These are phyloP conservation scores for Boloria euphrosyne DNA, from an alignment of 2,888 invertebrate genomes.

Conservation along the genomic window DNA sequence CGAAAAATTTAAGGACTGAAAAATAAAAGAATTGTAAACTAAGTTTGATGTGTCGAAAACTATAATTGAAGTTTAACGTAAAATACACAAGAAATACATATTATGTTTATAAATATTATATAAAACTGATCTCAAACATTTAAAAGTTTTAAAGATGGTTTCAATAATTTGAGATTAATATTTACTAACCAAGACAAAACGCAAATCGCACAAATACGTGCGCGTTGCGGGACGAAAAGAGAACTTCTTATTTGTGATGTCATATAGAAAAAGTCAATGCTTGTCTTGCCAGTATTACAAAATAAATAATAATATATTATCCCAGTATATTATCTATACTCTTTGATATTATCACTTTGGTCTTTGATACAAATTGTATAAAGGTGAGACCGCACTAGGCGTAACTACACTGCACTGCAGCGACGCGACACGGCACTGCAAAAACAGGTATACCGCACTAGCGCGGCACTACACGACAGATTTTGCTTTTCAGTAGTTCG, in stretches of 20 bases:
- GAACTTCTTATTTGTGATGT: constrained; percentile 45
- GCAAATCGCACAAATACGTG: constrained; percentile 64
- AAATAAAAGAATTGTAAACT: constrained; percentile 49
- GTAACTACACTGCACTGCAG: too few species aligned
- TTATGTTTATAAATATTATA: not conserved
- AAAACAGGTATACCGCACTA: too few species aligned
- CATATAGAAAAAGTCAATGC: not conserved
- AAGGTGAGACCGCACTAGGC: too few species aligned
- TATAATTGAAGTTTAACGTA: not conserved
- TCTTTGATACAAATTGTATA: too few species aligned
- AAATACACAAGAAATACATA: not conserved
- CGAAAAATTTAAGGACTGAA: constrained; percentile 92
- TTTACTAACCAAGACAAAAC: constrained; percentile 60
- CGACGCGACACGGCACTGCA: too few species aligned
- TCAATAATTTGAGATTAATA: constrained; percentile 25
- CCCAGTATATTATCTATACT: too few species aligned
- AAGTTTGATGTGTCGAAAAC: not conserved
- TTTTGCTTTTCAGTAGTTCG: too few species aligned
- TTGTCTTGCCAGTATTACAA: too few species aligned
- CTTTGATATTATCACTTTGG: too few species aligned
- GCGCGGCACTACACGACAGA: too few species aligned
- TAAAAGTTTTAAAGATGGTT: constrained; percentile 12
- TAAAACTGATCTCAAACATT: not conserved
- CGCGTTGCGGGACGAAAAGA: constrained; percentile 62
- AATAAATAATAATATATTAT: too few species aligned